A percentile compares a stretch with the other conserved stretches of the same genome.
Evolutionary conservation across 2,888 invertebrate species (phyloP).

Genomic region (Aelia acuminata): DNA sequence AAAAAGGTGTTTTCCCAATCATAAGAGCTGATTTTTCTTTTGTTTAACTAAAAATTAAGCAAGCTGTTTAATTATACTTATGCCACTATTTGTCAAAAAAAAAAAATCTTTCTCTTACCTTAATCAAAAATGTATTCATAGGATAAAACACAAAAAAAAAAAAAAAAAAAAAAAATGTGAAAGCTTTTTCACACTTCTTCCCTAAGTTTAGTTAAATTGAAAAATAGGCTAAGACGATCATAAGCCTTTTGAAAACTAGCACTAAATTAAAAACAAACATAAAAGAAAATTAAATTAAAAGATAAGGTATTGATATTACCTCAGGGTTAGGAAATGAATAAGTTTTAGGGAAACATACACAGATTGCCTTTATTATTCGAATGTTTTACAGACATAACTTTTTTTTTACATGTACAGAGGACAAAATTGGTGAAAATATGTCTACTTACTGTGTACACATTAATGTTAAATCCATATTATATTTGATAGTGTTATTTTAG

Average conservation of each 20-base stretch:
- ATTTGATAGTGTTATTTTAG: neutral
- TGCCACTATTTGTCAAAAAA: too few relatives aligned
- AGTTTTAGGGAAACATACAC: conserved; percentile 29
- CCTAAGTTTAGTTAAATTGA: neutral
- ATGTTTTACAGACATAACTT: neutral
- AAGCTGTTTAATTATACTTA: too few relatives aligned
- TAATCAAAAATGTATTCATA: too few relatives aligned
- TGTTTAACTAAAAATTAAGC: too few relatives aligned
- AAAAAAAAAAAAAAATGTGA: too few relatives aligned
- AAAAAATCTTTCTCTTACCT: too few relatives aligned
- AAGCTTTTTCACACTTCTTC: too few relatives aligned
- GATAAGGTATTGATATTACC: neutral
- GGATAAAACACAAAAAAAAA: too few relatives aligned
- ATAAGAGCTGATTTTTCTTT: too few relatives aligned
- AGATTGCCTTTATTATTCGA: conserved; percentile 12
- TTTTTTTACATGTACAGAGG: neutral
- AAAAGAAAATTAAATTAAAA: neutral
- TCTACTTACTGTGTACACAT: neutral
- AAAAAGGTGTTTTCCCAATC: too few relatives aligned
- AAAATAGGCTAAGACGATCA: too few relatives aligned
- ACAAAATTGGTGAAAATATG: neutral
- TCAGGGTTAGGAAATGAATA: neutral
- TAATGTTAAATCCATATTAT: neutral
- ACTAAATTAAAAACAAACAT: too few relatives aligned
- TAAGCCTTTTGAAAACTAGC: neutral